Conservation (phyloP, 2,113 vertebrate genomes). For the Anser cygnoides region DNA sequence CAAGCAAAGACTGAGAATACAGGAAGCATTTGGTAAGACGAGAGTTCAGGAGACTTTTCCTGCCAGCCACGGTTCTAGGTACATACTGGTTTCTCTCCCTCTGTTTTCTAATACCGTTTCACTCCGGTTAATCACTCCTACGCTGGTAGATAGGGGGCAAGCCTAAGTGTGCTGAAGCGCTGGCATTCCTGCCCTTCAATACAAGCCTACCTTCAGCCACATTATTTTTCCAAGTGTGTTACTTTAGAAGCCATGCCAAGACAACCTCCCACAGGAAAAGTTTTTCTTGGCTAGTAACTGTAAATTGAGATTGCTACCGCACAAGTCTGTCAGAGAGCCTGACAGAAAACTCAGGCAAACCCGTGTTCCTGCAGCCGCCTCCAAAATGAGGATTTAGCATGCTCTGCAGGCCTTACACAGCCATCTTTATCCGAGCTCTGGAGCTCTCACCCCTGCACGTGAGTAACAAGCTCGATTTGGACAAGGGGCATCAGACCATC, state of each 20-base stretch:
- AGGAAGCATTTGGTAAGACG: not conserved
- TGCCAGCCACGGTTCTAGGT: not conserved
- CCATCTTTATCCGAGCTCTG: not conserved
- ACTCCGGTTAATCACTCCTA: not conserved
- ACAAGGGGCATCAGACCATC: not conserved
- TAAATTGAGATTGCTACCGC: not conserved
- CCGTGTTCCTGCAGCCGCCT: not conserved
- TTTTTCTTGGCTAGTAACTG: not conserved
- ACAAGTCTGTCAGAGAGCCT: not conserved
- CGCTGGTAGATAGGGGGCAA: not conserved
- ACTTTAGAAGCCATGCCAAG: not conserved
- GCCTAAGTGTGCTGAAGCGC: not conserved
- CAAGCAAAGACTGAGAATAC: not conserved
- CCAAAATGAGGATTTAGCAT: not conserved
- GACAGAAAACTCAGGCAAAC: not conserved
- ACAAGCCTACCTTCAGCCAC: not conserved
- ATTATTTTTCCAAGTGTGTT: not conserved
- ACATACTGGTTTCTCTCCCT: not conserved
- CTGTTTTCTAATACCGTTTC: not conserved
- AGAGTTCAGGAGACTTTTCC: not conserved
- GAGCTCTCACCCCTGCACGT: not conserved
- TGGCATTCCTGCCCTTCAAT: not conserved
- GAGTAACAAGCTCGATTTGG: not conserved
- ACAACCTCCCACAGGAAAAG: not conserved
- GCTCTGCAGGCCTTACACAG: not conserved